A percentile compares a stretch with the other conserved stretches of the same genome.
These are phyloP conservation scores for Caenorhabditis plicata DNA, from an alignment of 2,888 invertebrate genomes.

Conservation along the genomic window DNA sequence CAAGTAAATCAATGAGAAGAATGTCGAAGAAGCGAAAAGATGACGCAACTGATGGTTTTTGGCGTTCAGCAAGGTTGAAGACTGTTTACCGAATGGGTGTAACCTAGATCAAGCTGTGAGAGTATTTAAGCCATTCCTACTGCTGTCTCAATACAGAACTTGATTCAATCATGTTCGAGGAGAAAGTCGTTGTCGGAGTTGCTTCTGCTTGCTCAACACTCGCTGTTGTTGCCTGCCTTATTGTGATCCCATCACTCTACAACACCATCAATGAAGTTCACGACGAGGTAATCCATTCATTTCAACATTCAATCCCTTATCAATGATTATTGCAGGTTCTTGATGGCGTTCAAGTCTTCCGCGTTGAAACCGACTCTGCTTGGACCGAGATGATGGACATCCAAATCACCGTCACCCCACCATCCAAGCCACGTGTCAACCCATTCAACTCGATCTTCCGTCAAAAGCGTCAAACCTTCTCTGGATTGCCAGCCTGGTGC, in stretches of 20 bases:
- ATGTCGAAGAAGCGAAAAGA: no score
- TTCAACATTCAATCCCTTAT: neutral
- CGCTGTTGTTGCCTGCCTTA: constrained; percentile 7
- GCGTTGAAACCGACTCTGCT: constrained; percentile 57
- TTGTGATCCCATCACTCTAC: constrained; percentile 5
- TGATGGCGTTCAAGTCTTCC: constrained; percentile 52
- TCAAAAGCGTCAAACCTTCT: constrained; percentile 43
- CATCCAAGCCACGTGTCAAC: constrained; percentile 43
- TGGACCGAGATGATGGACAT: constrained; percentile 59
- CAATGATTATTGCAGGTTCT: constrained; percentile 8
- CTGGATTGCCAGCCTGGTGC: constrained; percentile 56
- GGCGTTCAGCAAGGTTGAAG: no score
- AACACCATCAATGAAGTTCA: constrained; percentile 7
- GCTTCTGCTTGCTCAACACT: constrained; percentile 6
- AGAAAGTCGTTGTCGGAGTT: constrained; percentile 4
- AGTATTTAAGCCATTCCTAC: no score
- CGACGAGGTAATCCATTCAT: neutral
- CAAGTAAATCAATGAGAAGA: no score
- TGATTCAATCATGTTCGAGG: constrained; percentile 1
- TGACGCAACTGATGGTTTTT: no score
- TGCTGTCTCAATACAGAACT: no score
- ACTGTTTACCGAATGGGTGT: no score
- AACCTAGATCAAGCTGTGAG: no score
- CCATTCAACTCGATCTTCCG: constrained; percentile 56
- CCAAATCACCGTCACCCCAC: constrained; percentile 57